These are phyloP conservation scores for Eunapius fragilis DNA, from an alignment of 37 sponge, comb jelly and placozoan species.

Conservation along the genomic window DNA sequence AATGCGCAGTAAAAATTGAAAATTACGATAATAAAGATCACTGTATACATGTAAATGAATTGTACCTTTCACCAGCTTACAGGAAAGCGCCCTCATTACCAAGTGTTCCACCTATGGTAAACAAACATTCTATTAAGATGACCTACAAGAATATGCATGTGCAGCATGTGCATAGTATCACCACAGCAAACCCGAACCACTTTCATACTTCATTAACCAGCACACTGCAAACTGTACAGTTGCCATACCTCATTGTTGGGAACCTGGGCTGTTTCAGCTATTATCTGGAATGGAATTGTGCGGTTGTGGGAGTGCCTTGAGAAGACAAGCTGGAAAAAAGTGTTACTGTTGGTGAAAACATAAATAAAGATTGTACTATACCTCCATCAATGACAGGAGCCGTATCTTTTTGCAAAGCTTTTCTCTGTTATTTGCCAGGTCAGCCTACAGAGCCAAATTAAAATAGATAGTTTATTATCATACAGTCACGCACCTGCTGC, in stretches of 20 bases:
- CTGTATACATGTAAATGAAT: too few relatives aligned
- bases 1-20: too few relatives aligned
- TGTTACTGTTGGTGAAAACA: neutral
- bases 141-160: too few relatives aligned
- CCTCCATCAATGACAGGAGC: slow-evolving; percentile 70
- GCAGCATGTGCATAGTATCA: too few relatives aligned
- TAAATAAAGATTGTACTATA: neutral
- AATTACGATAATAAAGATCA: too few relatives aligned
- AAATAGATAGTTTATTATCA: neutral
- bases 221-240: neutral
- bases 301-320: slow-evolving; percentile 60
- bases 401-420: slow-evolving; percentile 52
- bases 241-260: slow-evolving; percentile 18
- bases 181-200: too few relatives aligned
- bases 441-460: slow-evolving; percentile 28
- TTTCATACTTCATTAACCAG: neutral
- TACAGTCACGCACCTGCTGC: neutral
- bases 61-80: slow-evolving; percentile 81
- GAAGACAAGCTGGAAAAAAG: slow-evolving; percentile 66
- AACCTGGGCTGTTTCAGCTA: slow-evolving; percentile 47
- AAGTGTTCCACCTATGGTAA: slow-evolving; percentile 78
- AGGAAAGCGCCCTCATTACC: slow-evolving; percentile 89
- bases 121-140: neutral
- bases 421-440: slow-evolving; percentile 33
- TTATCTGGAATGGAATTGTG: slow-evolving; percentile 42